Conservation (phyloP, 2,797 vertebrate species). For the Gymnoscopelus braueri region DNA sequence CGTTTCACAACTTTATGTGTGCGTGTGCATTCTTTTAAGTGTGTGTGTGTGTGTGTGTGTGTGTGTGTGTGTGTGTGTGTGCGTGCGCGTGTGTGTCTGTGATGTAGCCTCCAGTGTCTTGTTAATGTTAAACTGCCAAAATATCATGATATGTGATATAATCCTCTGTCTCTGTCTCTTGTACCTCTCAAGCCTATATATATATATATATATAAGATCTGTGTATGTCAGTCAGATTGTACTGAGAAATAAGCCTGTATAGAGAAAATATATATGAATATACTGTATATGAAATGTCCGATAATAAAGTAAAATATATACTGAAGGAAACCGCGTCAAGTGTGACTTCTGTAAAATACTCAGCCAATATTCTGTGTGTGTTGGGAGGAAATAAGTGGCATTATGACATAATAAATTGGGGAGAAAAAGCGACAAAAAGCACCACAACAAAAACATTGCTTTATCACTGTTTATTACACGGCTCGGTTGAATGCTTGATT, state of each 20-base stretch:
- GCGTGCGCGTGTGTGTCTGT: slow-evolving; percentile 49
- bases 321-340: slow-evolving; percentile 24
- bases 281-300: slow-evolving; percentile 47
- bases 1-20: slow-evolving; percentile 42
- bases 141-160: slow-evolving; percentile 65
- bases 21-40: slow-evolving; percentile 50
- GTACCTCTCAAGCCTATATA: slow-evolving; percentile 66
- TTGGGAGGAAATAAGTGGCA: too few relatives aligned
- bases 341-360: slow-evolving; percentile 18
- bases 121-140: slow-evolving; percentile 65
- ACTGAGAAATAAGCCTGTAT: slow-evolving; percentile 78
- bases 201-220: slow-evolving; percentile 54
- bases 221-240: slow-evolving; percentile 80
- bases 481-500: too few relatives aligned
- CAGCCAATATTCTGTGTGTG: too few relatives aligned
- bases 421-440: too few relatives aligned
- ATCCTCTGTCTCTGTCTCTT: slow-evolving; percentile 60
- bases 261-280: slow-evolving; percentile 75
- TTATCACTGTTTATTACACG: too few relatives aligned
- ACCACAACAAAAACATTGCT: too few relatives aligned
- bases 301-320: slow-evolving; percentile 64
- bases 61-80: slow-evolving; percentile 12
- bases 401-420: too few relatives aligned
- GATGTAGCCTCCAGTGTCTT: slow-evolving; percentile 67
- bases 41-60: slow-evolving; percentile 41